phyloP scores from a whole-genome alignment of 2,113 vertebrate species.

The Phylloscopus trochiloides region DNA sequence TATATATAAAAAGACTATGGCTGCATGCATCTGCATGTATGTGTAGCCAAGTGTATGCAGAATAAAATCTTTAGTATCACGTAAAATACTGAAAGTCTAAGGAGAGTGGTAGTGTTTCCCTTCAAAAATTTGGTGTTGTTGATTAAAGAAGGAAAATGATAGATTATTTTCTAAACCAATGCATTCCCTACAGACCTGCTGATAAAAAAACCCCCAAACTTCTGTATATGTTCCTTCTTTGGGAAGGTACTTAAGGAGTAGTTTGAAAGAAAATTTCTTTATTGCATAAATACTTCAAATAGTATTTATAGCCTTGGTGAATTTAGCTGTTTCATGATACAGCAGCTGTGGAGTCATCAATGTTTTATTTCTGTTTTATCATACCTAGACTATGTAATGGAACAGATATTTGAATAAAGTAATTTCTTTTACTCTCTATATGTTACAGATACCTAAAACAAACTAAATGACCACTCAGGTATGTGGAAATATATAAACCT shows the following conservation, averaged over 20 bases:
- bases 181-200: neutral
- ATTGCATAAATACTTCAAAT: neutral
- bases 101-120: neutral
- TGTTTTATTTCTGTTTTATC: neutral
- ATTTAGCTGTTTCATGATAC: neutral
- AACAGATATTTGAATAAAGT: neutral
- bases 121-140: neutral
- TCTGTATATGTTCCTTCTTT: neutral
- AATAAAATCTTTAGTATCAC: neutral
- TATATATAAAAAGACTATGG: neutral
- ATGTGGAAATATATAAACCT: neutral
- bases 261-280: neutral
- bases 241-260: neutral
- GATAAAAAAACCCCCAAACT: neutral
- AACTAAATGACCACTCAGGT: neutral
- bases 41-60: accelerated
- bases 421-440: neutral
- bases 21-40: neutral
- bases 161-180: neutral
- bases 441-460: neutral
- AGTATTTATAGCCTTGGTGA: neutral
- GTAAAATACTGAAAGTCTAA: neutral
- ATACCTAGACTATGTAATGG: neutral
- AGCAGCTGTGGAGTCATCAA: neutral
- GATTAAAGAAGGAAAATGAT: neutral